Percentiles rank a stretch among this genome's conserved stretches.
Evolutionary conservation across 2,113 vertebrate species (phyloP).

Genomic region (Rhadina sibilatrix): DNA sequence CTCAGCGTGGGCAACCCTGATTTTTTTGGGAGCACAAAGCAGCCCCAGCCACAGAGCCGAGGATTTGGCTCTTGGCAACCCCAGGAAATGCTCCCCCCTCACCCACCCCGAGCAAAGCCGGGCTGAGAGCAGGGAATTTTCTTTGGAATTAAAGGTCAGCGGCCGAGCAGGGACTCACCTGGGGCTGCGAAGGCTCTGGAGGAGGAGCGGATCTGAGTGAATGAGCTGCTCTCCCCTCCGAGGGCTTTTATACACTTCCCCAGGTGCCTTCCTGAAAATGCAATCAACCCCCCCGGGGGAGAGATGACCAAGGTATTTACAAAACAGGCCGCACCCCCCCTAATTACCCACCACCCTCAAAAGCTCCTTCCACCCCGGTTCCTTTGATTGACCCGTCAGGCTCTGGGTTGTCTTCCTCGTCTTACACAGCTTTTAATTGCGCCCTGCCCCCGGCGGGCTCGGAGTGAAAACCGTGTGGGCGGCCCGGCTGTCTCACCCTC

Average conservation of each 20-base stretch:
- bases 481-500: constrained; percentile 19
- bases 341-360: constrained; percentile 44
- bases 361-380: constrained; percentile 3
- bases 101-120: neutral
- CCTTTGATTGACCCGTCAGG: constrained; percentile 37
- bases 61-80: neutral
- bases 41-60: neutral
- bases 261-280: constrained; percentile 51
- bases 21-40: neutral
- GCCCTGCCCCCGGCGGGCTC: neutral
- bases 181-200: neutral
- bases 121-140: neutral
- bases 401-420: constrained; percentile 13
- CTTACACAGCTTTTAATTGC: constrained; percentile 58
- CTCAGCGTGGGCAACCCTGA: neutral
- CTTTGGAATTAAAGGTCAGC: neutral
- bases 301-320: constrained; percentile 51
- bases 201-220: neutral
- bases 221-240: constrained; percentile 10
- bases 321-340: constrained; percentile 39
- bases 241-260: constrained; percentile 53
- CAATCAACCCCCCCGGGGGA: neutral
- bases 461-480: constrained; percentile 49
- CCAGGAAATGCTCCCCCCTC: neutral
- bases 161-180: neutral